Evolutionary conservation across 2,888 invertebrate species (phyloP).

Genomic region (Drosophila demipolita): DNA sequence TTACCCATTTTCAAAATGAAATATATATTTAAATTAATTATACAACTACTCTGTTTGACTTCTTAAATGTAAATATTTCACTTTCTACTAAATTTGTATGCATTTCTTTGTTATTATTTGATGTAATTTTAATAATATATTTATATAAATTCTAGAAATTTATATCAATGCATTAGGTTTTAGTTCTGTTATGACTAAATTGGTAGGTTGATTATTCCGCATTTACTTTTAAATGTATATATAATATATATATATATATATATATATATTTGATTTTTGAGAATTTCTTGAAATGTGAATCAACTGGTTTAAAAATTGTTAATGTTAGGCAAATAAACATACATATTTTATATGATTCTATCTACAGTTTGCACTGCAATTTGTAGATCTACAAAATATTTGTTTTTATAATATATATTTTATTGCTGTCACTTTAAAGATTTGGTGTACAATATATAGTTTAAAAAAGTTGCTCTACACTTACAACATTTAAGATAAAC

Average conservation of each 20-base stretch:
- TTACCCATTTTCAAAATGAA: slow-evolving; percentile 62
- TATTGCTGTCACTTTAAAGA: slow-evolving; percentile 54
- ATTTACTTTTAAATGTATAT: slow-evolving; percentile 46
- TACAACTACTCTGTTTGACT: slow-evolving; percentile 65
- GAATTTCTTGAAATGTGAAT: slow-evolving; percentile 41
- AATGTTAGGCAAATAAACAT: slow-evolving; percentile 62
- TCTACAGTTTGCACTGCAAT: slow-evolving; percentile 48
- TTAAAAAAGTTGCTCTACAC: slow-evolving; percentile 51
- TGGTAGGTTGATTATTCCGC: slow-evolving; percentile 75
- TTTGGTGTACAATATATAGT: slow-evolving; percentile 60
- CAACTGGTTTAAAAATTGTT: slow-evolving; percentile 34
- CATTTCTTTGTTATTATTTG: slow-evolving; percentile 56
- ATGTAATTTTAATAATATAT: slow-evolving; percentile 60
- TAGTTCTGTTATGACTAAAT: slow-evolving; percentile 69
- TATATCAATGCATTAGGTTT: slow-evolving; percentile 59
- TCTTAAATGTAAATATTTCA: slow-evolving; percentile 67
- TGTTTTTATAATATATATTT: slow-evolving; percentile 30
- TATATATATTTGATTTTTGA: slow-evolving; percentile 44
- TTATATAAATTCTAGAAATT: slow-evolving; percentile 77
- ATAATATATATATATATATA: slow-evolving; percentile 15
- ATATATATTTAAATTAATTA: slow-evolving; percentile 61
- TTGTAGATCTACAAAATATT: slow-evolving; percentile 50
- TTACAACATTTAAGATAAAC: slow-evolving; percentile 41
- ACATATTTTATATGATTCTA: slow-evolving; percentile 73
- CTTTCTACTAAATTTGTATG: slow-evolving; percentile 71